Evolutionary conservation across 2,113 vertebrate genomes (phyloP), one percentile per base, ranked within the genome.

Genomic region (Lynx canadensis): DNA sequence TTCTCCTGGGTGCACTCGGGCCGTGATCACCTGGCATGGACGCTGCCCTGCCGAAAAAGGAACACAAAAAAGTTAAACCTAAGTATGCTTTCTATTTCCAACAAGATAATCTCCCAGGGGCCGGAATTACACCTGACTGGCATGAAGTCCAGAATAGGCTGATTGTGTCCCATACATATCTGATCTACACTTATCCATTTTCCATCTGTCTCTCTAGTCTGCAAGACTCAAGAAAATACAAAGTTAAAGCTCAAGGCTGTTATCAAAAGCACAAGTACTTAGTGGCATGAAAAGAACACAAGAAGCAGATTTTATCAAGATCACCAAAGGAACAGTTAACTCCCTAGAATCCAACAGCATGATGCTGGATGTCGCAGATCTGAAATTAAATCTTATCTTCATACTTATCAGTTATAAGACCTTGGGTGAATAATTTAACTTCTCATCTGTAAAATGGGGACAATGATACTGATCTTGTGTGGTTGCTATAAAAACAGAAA

Each of bases 1-100:
- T 97, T 99, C 99, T 0, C 99, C 99, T 0, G 99, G 99, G 95
- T 99, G 99, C 38, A 99, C 99, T 0, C 99, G 98, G 4, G 99
- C 99, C 0, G 99, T 99, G 38, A 99, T 98, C 63, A 99, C 98
- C 45, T 99, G 99, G 9, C 98, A 99, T 1, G 99, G 99, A 6
- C 99, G 99, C 55, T 81, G 99, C 66, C 98, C 99, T 99, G 98
- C 3, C 78, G 85, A 96, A 66, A 92, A 78, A 63, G 5, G 8
- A 33, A 84, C 1, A 52, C 0, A 33, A 48, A 29, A 36, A 83
- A 96, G 29, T 45, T 87, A 55, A 96, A 71, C 18, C 12, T 79
- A 79, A 63, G 8, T 38, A 33, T 0, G 1, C 2, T 48, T 91
- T 76, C 7, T 29, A 38, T 88, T 65, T n/a, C 16, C 52, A 55